Base-by-base conservation (phyloP, 2,888 invertebrate species). In the Macaria liturata region DNA sequence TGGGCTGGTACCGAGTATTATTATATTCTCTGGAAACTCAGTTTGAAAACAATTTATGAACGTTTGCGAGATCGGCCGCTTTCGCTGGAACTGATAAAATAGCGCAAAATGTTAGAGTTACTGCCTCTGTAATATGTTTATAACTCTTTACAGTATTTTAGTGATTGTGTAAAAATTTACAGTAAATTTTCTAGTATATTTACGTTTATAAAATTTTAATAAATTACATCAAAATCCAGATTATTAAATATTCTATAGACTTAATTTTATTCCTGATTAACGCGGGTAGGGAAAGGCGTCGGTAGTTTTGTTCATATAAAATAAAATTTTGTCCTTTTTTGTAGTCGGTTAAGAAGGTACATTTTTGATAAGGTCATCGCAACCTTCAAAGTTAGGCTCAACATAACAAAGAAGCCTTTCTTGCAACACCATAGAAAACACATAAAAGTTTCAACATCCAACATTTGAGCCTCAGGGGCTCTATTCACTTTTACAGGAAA, bases 381-480 rank as follows among this genome's bases (percentile, higher is more conserved):
- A 20, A 20, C 20, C 20, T 20, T 20, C 20, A 20, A 20, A 20
- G 20, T 20, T 20, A 20, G 20, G 20, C 20, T 20, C 20, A 20
- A 20, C 20, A 1, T 20, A 20, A 31, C n/a, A 37, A 46, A 40
- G 45, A 39, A 58, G 8, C 42, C 51, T 61, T 61, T 59, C 54
- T 61, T 47, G 43, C 50, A 40, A 44, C 42, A 46, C 45, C 51
- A 52, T 49, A 30, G 37, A 32, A 37, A 49, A 50, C 30, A 46
- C 51, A 57, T 31, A 49, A 60, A 62, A 60, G 57, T 62, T 64
- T 54, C 51, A 61, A 57, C 50, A 51, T 50, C 9, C 48, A 58
- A 57, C 58, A 32, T 59, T 61, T 57, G 31, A 45, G 49, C 53
- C 52, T 44, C 39, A 8, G 51, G 49, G 53, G 44, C 52, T 47